Evolutionary conservation across 2,888 invertebrate genomes (phyloP).

Genomic region (Thecocarcelia acutangulata): DNA sequence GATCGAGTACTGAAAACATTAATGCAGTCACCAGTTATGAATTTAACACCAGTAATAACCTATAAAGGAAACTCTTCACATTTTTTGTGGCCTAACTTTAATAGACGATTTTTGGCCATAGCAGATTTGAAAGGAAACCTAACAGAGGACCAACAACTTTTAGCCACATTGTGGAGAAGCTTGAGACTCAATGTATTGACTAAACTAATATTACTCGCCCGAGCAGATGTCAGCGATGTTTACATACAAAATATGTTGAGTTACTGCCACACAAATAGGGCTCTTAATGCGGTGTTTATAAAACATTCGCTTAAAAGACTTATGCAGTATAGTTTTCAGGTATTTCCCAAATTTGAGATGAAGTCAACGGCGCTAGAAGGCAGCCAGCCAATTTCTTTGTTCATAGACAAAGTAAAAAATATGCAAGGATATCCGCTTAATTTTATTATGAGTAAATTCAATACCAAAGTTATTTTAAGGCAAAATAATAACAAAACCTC

Average conservation of each 20-base stretch:
- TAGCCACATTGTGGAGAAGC: too few relatives aligned
- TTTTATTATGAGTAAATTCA: slow-evolving; percentile 52
- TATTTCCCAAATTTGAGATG: neutral
- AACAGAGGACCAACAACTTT: too few relatives aligned
- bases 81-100: too few relatives aligned
- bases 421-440: slow-evolving; percentile 54
- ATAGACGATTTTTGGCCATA: too few relatives aligned
- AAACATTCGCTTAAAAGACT: too few relatives aligned
- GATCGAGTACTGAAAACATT: slow-evolving; percentile 4
- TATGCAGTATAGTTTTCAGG: too few relatives aligned
- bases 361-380: neutral
- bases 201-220: slow-evolving; percentile 17
- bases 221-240: neutral
- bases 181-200: too few relatives aligned
- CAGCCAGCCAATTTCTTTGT: slow-evolving; percentile 5
- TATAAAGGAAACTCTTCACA: slow-evolving; percentile 18
- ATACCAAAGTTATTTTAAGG: slow-evolving; percentile 56
- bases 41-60: neutral
- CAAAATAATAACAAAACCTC: neutral
- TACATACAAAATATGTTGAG: slow-evolving; percentile 30
- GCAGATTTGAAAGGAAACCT: too few relatives aligned
- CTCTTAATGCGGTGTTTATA: neutral
- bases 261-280: slow-evolving; percentile 39
- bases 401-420: slow-evolving; percentile 54
- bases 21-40: slow-evolving; percentile 1